These are phyloP conservation scores for Tringa solitaria DNA, from an alignment of 2,113 vertebrate species.

Conservation along the genomic window DNA sequence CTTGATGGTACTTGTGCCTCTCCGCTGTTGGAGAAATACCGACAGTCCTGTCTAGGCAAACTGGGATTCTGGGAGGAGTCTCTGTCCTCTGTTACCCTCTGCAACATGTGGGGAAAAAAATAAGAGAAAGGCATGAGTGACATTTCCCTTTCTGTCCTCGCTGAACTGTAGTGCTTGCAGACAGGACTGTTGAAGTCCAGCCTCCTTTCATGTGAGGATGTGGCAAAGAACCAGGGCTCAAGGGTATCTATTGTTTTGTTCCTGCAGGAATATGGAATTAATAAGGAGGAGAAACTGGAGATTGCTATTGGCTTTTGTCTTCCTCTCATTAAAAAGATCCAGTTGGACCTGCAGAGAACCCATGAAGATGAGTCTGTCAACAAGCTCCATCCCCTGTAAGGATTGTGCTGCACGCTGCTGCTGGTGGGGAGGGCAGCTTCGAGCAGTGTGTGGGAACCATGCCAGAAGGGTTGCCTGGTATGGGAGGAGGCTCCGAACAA, in stretches of 20 bases:
- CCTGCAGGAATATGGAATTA: slow-evolving; percentile 93
- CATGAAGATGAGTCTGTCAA: slow-evolving; percentile 98
- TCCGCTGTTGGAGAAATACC: neutral
- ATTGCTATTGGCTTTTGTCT: slow-evolving; percentile 96
- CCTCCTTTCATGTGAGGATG: neutral
- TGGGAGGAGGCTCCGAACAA: neutral
- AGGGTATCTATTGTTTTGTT: neutral
- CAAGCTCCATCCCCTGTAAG: slow-evolving; percentile 95
- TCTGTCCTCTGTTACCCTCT: neutral
- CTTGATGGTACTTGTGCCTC: neutral
- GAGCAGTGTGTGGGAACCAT: neutral
- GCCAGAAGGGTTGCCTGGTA: neutral
- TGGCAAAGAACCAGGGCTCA: neutral
- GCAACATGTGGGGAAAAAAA: neutral
- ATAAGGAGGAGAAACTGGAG: slow-evolving; percentile 92
- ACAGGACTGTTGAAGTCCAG: neutral
- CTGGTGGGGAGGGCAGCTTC: neutral
- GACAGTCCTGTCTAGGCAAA: neutral
- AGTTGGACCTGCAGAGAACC: slow-evolving; percentile 94
- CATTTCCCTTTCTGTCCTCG: neutral
- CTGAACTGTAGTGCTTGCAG: neutral
- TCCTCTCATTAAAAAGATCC: slow-evolving; percentile 94
- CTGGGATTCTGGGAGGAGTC: neutral
- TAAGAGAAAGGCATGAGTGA: neutral
- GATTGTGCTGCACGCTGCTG: neutral